A percentile compares a stretch with the other conserved stretches of the same genome.
These are phyloP conservation scores for Holothuria glaberrima DNA, from an alignment of 35 echinoderm and acorn worm species.

Conservation along the genomic window DNA sequence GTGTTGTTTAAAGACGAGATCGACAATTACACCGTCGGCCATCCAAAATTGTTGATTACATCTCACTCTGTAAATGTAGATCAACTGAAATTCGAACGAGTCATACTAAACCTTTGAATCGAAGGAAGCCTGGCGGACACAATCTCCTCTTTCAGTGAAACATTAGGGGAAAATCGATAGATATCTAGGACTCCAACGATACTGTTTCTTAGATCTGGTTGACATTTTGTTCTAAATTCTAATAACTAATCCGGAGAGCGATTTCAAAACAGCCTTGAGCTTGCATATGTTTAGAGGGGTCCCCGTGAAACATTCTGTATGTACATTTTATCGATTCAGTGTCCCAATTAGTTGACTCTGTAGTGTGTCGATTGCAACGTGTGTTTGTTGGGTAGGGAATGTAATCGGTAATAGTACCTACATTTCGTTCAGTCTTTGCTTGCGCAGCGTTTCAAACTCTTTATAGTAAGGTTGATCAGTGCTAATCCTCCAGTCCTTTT, in stretches of 20 bases:
- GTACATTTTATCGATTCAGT: constrained; percentile 33
- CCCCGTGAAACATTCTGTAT: neutral
- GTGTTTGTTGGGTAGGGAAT: neutral
- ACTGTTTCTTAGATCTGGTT: constrained; percentile 40
- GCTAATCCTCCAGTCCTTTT: too few relatives aligned
- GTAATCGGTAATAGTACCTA: too few relatives aligned
- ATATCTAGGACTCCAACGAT: constrained; percentile 43
- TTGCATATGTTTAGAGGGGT: constrained; percentile 39
- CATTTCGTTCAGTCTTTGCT: too few relatives aligned
- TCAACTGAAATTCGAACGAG: constrained; percentile 55
- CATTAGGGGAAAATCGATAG: constrained; percentile 46
- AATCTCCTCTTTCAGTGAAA: constrained; percentile 38
- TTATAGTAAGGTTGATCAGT: too few relatives aligned
- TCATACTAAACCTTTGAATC: constrained; percentile 28
- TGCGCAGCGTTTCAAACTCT: too few relatives aligned
- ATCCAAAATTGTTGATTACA: constrained; percentile 45
- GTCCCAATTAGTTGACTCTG: constrained; percentile 23
- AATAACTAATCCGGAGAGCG: constrained; percentile 47
- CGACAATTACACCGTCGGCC: constrained; percentile 37
- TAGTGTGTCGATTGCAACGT: neutral
- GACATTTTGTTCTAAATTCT: constrained; percentile 52
- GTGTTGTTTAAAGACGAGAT: constrained; percentile 33
- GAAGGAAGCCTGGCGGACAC: constrained; percentile 18
- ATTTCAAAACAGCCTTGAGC: constrained; percentile 50
- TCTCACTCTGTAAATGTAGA: constrained; percentile 53